These are phyloP conservation scores for Echinarachnius parma DNA, from an alignment of 53 echinoderm and acorn worm genomes.

Conservation along the genomic window DNA sequence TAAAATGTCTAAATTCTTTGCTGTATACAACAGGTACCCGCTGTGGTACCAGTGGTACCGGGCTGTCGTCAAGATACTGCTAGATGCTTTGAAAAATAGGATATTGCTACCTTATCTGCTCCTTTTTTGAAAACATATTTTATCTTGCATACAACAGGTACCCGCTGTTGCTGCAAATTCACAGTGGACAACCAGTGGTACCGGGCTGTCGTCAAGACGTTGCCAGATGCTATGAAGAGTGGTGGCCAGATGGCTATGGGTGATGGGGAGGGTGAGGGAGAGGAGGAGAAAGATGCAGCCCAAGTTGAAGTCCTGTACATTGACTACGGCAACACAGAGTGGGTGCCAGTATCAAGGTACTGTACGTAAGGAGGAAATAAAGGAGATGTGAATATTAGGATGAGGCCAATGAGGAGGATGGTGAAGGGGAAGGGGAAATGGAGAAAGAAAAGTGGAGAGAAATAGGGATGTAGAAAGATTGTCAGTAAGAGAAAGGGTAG, in stretches of 20 bases:
- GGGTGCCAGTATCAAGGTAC: conserved; percentile 80
- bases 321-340: conserved; percentile 91
- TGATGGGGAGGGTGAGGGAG: conserved; percentile 38
- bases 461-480: too few species aligned
- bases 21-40: conserved; percentile 42
- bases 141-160: conserved; percentile 27
- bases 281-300: conserved; percentile 49
- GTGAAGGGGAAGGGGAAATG: too few species aligned
- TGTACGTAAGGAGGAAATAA: too few species aligned
- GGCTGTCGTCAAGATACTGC: conserved; percentile 60
- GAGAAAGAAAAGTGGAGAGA: too few species aligned
- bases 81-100: conserved; percentile 29
- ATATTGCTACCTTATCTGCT: not conserved
- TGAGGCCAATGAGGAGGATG: too few species aligned
- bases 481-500: too few species aligned
- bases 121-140: too few species aligned
- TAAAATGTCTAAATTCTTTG: too few species aligned
- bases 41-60: conserved; percentile 82
- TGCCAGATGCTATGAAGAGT: conserved; percentile 41
- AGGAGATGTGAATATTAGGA: too few species aligned
- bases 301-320: conserved; percentile 84
- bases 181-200: conserved; percentile 81
- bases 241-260: conserved; percentile 20
- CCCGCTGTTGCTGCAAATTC: conserved; percentile 70
- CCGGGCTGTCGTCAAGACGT: conserved; percentile 62